Percentiles rank a stretch among this genome's conserved stretches.
phyloP scores from a whole-genome alignment of 2,797 vertebrate genomes.

The Antrozous pallidus region DNA sequence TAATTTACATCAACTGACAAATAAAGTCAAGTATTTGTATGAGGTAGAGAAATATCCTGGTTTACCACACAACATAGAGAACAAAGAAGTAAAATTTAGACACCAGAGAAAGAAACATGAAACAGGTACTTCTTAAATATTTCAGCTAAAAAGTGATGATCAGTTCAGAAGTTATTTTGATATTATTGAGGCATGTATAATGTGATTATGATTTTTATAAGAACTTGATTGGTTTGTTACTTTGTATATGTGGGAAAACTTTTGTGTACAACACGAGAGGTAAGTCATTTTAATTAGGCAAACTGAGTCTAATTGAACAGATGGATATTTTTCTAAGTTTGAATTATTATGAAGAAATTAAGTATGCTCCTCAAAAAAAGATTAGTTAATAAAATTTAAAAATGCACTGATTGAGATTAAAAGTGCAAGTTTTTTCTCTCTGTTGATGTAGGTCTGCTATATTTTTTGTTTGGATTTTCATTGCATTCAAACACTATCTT shows the following conservation, averaged over 20 bases:
- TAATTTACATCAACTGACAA: background rate
- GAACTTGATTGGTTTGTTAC: background rate
- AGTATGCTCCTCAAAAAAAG: slow-evolving; percentile 4
- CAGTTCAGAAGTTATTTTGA: background rate
- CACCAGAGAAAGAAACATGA: background rate
- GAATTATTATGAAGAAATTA: background rate
- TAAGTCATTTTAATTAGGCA: slow-evolving; percentile 25
- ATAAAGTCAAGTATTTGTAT: background rate
- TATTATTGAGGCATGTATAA: background rate
- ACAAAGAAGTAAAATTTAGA: background rate
- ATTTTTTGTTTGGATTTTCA: background rate
- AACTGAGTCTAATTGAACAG: background rate
- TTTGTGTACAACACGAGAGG: background rate
- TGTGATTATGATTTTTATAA: background rate
- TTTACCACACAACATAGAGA: background rate
- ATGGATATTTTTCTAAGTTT: background rate
- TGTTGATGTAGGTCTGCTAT: background rate
- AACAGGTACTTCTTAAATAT: background rate
- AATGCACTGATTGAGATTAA: background rate
- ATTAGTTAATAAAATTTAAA: background rate
- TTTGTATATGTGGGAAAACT: background rate
- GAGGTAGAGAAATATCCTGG: background rate
- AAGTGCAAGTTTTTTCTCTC: background rate
- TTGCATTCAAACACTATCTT: background rate
- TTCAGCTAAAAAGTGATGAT: background rate